Base-by-base conservation (phyloP, 2,797 vertebrate genomes). In the Molossus alvarezi region DNA sequence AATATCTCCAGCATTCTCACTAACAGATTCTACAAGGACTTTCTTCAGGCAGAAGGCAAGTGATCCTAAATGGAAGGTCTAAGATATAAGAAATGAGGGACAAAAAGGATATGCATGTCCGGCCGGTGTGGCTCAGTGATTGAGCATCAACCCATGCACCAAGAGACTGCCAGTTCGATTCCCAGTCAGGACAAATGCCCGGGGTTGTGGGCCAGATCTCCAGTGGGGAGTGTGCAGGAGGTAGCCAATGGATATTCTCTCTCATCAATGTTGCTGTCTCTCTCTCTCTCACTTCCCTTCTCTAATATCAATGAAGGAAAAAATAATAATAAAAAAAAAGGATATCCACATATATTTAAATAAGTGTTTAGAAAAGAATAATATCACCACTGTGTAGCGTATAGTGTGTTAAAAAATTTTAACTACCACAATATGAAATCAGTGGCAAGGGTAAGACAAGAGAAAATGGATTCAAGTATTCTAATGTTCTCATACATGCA, bases 291-390 rank as follows among this genome's bases (percentile, higher is more conserved):
- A 45, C 3, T 45, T 45, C 41, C 41, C 41, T 45, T 45, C 41
- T 45, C 41, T 45, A 45, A 45, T 5, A 45, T 45, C 41, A 45
- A 45, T 45, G 41, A 45, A 45, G 41, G 41, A 45, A 45, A 45
- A 45, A 45, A 45, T 45, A 45, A 45, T 45, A 33, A 33, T 45
- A 5, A 45, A 45, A 45, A 85, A 87, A 79, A 79, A 62, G 7
- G 18, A 6, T n/a, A 85, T 37, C 17, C 29, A 20, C 10, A 0
- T n/a, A 9, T 60, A 37, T 15, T 14, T 41, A 71, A 80, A 37
- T 77, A 79, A 93, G 58, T 21, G 88, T 64, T 82, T 72, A 73
- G 20, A 71, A 71, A 72, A 86, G 45, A 85, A 9, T 62, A 95
- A 21, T 53, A 72, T 33, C n/a, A 87, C 18, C 72, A 86, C 18